Percentiles rank a stretch among this genome's conserved stretches.
These are phyloP conservation scores for Leptatherina wallacei DNA, from an alignment of 2,797 vertebrate species.

Conservation along the genomic window DNA sequence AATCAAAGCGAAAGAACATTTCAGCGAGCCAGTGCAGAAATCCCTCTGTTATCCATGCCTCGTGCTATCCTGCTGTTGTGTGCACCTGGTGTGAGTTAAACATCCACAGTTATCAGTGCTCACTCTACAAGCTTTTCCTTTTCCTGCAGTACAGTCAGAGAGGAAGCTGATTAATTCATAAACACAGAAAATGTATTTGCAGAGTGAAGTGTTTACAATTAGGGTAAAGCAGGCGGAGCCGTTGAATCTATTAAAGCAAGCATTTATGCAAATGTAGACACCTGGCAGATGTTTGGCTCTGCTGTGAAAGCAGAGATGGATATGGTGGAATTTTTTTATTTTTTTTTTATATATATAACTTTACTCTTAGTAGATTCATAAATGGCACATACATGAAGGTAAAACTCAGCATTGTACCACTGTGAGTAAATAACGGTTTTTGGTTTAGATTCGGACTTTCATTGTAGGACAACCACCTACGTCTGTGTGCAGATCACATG, in stretches of 20 bases:
- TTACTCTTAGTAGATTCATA: neutral
- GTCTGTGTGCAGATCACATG: neutral
- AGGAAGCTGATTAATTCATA: slow-evolving; percentile 12
- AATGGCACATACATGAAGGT: neutral
- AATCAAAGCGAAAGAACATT: slow-evolving; percentile 12
- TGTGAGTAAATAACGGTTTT: neutral
- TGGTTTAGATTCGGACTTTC: neutral
- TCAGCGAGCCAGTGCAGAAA: neutral
- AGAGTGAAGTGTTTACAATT: slow-evolving; percentile 3
- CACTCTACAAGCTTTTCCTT: neutral
- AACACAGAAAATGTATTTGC: neutral
- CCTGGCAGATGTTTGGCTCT: slow-evolving; percentile 33
- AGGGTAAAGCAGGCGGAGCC: slow-evolving; percentile 23
- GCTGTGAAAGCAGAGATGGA: slow-evolving; percentile 6
- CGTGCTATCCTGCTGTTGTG: neutral
- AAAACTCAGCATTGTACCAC: neutral
- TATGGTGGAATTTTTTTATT: neutral
- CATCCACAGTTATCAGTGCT: neutral
- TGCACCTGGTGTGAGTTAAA: slow-evolving; percentile 5
- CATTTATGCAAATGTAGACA: slow-evolving; percentile 36
- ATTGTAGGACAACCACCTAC: neutral
- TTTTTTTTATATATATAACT: neutral
- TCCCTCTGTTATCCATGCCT: neutral
- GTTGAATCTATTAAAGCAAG: slow-evolving; percentile 14
- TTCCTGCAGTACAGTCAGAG: neutral